Base-by-base conservation (phyloP, 2,888 invertebrate species). In the Alloplasta piceator region DNA sequence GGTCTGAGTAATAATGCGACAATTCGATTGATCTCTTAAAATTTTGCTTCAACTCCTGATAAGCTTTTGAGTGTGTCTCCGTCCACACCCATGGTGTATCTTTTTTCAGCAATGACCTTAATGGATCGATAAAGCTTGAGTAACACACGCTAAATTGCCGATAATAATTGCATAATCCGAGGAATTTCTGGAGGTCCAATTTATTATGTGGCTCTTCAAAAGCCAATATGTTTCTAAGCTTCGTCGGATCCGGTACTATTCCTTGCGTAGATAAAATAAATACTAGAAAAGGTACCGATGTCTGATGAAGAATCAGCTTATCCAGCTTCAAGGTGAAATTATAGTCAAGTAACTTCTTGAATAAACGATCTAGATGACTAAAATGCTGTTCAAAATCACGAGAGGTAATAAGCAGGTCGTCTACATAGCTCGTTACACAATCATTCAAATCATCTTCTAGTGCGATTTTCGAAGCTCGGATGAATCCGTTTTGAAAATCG, bases 131-230 rank as follows among this genome's bases (percentile, higher is more conserved):
- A 7, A 48, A 67, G 14, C 60, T 64, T 6, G 74, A 46, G 26
- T 82, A 58, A 0, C 61, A 7, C 0, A 63, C 12, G n/a, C 78
- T 66, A 12, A 66, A 66, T 38, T 66, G 66, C 3, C 66, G 66
- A 14, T 66, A 66, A 39, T 66, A 66, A 7, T 58, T 79, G 41
- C 82, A 82, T 0, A 79, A 1, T 1, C 79, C 78, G 4, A 79
- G 16, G 70, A 87, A 82, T 50, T 68, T 52, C 46, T 85, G 76
- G 1, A 89, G 55, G 14, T 87, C 82, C 72, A 83, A 83, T 39
- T 84, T 39, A 36, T 83, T 86, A 41, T 46, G 71, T 0, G 87
- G 87, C 5, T 52, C 60, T n/a, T 82, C 79, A 70, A 86, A 88
- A 1, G 85, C 72, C 36, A 60, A n/a, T 10, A 89, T 86, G 1